Percentiles rank a stretch among this genome's conserved stretches.
Conservation (phyloP, 2,797 vertebrate genomes). For the Siniperca undulata region DNA sequence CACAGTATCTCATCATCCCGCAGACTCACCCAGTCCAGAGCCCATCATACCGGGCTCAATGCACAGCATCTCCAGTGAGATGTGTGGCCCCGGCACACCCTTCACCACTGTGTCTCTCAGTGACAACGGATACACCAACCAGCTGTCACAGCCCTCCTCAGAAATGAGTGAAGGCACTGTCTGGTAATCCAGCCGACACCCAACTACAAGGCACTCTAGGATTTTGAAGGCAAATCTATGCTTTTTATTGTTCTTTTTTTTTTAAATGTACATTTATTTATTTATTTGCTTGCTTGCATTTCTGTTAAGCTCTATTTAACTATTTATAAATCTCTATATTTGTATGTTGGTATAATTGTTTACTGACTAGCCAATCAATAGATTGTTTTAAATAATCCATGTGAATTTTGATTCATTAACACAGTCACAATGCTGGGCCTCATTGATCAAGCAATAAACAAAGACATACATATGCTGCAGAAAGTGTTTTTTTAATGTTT, state of each 20-base stretch:
- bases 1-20: conserved; percentile 89
- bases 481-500: conserved; percentile 28
- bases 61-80: conserved; percentile 93
- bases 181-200: conserved; percentile 87
- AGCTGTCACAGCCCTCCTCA: conserved; percentile 92
- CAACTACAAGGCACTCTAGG: conserved; percentile 32
- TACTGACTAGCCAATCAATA: conserved; percentile 58
- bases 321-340: conserved; percentile 72
- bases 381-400: conserved; percentile 52
- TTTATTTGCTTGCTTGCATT: conserved; percentile 47
- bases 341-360: conserved; percentile 70
- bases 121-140: conserved; percentile 92
- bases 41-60: conserved; percentile 90
- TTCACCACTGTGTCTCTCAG: conserved; percentile 91
- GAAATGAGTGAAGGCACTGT: conserved; percentile 96
- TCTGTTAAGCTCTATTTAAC: conserved; percentile 45
- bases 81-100: conserved; percentile 93
- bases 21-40: conserved; percentile 95
- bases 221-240: conserved; percentile 64
- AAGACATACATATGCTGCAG: conserved; percentile 39
- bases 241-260: conserved; percentile 54
- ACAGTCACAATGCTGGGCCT: conserved; percentile 49
- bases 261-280: conserved; percentile 44
- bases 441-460: conserved; percentile 76
- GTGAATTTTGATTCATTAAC: conserved; percentile 58